Base-by-base conservation (phyloP, 2,888 invertebrate genomes). In the Tenthredo notha region DNA sequence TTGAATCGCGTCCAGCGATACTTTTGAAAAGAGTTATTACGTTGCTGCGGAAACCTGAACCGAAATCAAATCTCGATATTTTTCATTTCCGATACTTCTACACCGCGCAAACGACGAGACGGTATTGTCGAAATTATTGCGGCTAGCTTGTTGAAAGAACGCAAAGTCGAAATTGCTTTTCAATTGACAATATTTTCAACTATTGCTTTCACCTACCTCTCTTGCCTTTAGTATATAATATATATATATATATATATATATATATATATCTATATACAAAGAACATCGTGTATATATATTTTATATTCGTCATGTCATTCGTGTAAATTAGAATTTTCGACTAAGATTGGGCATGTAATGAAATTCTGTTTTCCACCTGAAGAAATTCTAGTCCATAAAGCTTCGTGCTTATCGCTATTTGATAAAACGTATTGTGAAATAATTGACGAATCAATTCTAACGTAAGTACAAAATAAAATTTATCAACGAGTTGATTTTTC, bases 101-200 rank as follows among this genome's bases (percentile, higher is more conserved):
- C n/a, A n/a, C 18, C 9, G 54, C 54, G 78, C 21, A 21, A 61
- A 25, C 58, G 80, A 10, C 61, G 58, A 58, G 80, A 61, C 80
- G 37, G 47, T 47, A 47, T 83, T 61, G 40, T 83, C 47, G 67
- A 70, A 65, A 67, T 83, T 83, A 83, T 83, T 83, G 83, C 67
- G 47, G 9, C 54, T 54, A 70, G 37, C 58, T 61, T 25, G 80
- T 80, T 61, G 80, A 80, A 61, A 80, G 80, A 80, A 80, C 61
- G 37, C 74, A 82, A 84, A 86, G 61, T 86, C 84, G 88, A 88
- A 87, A 90, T 88, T 89, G 87, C 86, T 65, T 84, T 70, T 70
- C 88, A 87, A 90, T 88, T 85, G 88, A 87, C 87, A 86, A 88
- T 87, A 89, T 88, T 88, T 87, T 87, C 86, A 33, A 65, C 86